Evolutionary conservation across 1,140 invertebrate genomes (phyloP).

Genomic region (Hormaphis cornu): DNA sequence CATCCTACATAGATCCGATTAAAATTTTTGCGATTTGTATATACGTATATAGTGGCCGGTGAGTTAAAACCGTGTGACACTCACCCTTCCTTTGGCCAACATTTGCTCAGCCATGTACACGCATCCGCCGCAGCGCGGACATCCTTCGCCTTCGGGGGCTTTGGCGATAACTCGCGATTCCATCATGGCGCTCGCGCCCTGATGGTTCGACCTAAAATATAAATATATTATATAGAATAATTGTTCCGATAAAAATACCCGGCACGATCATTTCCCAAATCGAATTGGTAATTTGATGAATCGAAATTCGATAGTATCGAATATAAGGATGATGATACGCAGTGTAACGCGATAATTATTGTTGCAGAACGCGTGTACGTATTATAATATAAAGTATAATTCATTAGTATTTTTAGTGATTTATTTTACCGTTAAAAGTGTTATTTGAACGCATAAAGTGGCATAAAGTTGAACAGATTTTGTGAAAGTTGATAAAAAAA

Average conservation of each 20-base stretch:
- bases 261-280: not conserved
- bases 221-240: too few species aligned
- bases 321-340: not conserved
- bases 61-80: conserved; percentile 38
- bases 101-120: conserved; percentile 91
- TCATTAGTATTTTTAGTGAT: conserved; percentile 2
- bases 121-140: conserved; percentile 79
- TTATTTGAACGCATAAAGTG: not conserved
- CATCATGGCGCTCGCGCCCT: conserved; percentile 42
- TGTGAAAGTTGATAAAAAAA: too few species aligned
- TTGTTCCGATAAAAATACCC: too few species aligned
- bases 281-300: not conserved
- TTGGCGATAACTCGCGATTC: conserved; percentile 67
- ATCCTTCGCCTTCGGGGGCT: conserved; percentile 76
- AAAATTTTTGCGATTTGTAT: not conserved
- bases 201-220: not conserved
- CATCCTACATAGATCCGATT: conserved; percentile 6
- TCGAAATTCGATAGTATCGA: not conserved
- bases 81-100: conserved; percentile 79
- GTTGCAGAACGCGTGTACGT: too few species aligned
- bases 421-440: not conserved
- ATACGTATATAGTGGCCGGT: not conserved
- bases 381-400: not conserved
- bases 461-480: too few species aligned
- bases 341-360: too few species aligned